Percentiles rank a stretch among this genome's conserved stretches.
Evolutionary conservation across 2,113 vertebrate genomes (phyloP).

Genomic region (Saguinus midas): DNA sequence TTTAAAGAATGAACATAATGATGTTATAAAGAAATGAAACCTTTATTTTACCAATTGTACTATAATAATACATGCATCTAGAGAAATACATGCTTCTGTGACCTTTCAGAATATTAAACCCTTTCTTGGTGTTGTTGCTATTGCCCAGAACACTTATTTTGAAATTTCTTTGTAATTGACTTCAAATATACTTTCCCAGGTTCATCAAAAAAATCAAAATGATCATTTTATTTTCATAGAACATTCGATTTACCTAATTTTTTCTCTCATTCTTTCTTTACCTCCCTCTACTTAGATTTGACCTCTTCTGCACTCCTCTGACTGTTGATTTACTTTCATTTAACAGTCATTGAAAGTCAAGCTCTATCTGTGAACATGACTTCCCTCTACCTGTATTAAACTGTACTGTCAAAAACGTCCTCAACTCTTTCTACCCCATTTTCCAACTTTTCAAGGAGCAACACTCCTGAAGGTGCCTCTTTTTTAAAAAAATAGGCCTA

Average conservation of each 20-base stretch:
- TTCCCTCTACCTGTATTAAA: background rate
- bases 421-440: background rate
- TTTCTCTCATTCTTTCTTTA: background rate
- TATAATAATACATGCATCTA: background rate
- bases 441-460: background rate
- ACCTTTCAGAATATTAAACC: background rate
- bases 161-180: background rate
- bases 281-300: background rate
- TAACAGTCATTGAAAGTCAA: background rate
- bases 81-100: background rate
- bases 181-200: background rate
- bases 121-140: background rate
- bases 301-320: background rate
- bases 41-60: background rate
- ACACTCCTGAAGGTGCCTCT: background rate
- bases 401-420: background rate
- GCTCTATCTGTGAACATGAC: background rate
- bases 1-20: background rate
- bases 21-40: slow-evolving; percentile 43
- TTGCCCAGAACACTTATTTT: background rate
- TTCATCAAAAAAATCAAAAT: slow-evolving; percentile 31
- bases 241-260: background rate
- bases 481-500: background rate
- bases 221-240: background rate
- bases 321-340: background rate